These are phyloP conservation scores for Benthosema pterotum DNA, from an alignment of 2,797 vertebrate species.

Conservation along the genomic window DNA sequence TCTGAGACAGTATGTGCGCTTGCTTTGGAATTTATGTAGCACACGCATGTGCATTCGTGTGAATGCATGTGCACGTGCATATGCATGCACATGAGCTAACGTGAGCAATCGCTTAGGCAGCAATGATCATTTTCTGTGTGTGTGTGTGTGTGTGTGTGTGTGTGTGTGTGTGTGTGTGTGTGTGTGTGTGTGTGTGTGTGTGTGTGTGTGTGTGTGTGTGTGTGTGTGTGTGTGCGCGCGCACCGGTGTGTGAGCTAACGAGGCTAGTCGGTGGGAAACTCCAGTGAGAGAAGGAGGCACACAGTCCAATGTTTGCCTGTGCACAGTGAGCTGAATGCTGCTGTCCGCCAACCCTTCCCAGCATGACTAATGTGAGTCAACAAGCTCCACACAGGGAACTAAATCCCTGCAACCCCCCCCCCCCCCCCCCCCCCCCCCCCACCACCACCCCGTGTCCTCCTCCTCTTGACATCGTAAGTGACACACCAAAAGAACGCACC, in stretches of 20 bases:
- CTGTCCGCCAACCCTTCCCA: no score
- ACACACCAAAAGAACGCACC: neutral
- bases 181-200: neutral
- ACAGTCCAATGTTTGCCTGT: slow-evolving; percentile 3
- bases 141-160: neutral
- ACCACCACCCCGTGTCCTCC: no score
- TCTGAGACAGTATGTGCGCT: slow-evolving; percentile 25
- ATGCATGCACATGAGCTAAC: neutral
- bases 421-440: no score
- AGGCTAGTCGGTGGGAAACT: slow-evolving; percentile 34
- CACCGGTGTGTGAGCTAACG: slow-evolving; percentile 31
- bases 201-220: no score
- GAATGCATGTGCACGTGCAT: neutral
- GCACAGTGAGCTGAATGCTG: no score
- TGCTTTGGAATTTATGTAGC: slow-evolving; percentile 1
- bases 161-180: neutral
- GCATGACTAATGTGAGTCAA: no score
- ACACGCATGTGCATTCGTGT: neutral
- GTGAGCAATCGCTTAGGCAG: no score
- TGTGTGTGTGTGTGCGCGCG: slow-evolving; percentile 1
- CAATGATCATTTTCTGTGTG: neutral
- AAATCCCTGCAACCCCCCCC: neutral
- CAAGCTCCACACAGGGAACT: neutral
- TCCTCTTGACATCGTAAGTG: no score
- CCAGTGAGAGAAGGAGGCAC: neutral